phyloP scores from a whole-genome alignment of 2,797 vertebrate genomes.

The Agapornis canus region DNA sequence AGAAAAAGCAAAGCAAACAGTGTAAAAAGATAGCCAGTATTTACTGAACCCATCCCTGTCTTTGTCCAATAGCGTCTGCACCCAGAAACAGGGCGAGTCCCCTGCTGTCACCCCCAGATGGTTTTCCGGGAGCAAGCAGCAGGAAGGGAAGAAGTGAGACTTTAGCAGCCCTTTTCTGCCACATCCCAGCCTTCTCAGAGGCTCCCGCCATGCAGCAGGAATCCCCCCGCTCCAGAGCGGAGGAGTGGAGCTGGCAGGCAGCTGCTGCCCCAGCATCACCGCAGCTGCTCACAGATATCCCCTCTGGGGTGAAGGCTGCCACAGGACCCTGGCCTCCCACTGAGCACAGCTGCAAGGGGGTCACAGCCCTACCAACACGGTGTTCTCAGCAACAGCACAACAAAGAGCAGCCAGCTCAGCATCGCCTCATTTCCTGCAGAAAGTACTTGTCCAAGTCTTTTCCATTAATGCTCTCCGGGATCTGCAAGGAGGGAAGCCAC shows the following conservation, averaged over 20 bases:
- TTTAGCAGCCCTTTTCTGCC: not conserved
- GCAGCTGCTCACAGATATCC: not conserved
- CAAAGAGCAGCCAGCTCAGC: not conserved
- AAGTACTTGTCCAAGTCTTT: not conserved
- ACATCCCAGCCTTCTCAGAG: not conserved
- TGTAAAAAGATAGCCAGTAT: not conserved
- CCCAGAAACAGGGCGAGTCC: not conserved
- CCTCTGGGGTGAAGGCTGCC: not conserved
- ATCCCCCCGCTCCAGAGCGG: not conserved
- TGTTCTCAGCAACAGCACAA: not conserved
- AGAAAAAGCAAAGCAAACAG: not conserved
- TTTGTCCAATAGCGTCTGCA: not conserved
- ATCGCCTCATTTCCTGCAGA: not conserved
- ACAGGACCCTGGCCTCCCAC: not conserved
- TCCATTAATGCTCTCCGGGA: not conserved
- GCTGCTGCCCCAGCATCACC: not conserved
- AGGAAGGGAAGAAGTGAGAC: not conserved
- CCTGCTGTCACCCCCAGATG: rapidly evolving
- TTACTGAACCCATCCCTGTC: not conserved
- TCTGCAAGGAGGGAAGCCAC: rapidly evolving
- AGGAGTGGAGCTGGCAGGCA: not conserved
- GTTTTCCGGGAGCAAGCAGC: rapidly evolving
- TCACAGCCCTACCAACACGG: not conserved
- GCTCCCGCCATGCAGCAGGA: not conserved
- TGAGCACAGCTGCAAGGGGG: not conserved